A percentile compares a stretch with the other conserved stretches of the same genome.
These are phyloP conservation scores for Baryphthengus martii DNA, from an alignment of 2,113 vertebrate genomes.

Conservation along the genomic window DNA sequence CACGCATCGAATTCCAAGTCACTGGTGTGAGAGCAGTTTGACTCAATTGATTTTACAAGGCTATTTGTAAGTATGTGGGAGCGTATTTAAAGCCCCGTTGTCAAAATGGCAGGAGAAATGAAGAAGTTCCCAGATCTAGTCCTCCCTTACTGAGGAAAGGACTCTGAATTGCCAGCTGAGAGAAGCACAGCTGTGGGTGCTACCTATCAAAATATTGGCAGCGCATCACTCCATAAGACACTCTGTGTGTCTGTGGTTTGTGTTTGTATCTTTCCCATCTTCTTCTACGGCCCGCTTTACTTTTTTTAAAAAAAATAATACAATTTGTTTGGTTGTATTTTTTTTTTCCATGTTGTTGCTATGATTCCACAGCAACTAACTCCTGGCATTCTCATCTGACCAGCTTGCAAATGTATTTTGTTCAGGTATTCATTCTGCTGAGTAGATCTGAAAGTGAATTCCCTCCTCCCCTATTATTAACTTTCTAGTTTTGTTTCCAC, in stretches of 20 bases:
- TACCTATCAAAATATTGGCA: background rate
- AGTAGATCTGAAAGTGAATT: background rate
- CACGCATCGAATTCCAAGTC: background rate
- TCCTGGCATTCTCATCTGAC: background rate
- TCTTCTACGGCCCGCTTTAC: background rate
- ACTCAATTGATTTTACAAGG: background rate
- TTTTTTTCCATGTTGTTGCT: background rate
- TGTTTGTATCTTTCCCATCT: background rate
- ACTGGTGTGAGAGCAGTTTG: background rate
- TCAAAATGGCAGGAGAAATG: background rate
- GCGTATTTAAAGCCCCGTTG: background rate
- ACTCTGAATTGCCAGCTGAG: background rate
- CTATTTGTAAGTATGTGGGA: background rate
- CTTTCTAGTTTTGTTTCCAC: conserved; percentile 52
- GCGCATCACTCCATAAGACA: background rate
- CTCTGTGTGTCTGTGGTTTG: background rate
- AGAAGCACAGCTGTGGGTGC: background rate
- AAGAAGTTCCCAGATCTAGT: background rate
- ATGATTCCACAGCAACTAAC: background rate
- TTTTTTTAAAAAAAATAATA: background rate
- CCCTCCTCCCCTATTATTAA: background rate
- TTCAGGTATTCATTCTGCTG: conserved; percentile 14
- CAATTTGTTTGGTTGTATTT: background rate
- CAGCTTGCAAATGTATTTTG: background rate
- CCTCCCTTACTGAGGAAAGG: background rate